These are phyloP conservation scores for Piaya cayana DNA, from an alignment of 2,113 vertebrate genomes.

Conservation along the genomic window DNA sequence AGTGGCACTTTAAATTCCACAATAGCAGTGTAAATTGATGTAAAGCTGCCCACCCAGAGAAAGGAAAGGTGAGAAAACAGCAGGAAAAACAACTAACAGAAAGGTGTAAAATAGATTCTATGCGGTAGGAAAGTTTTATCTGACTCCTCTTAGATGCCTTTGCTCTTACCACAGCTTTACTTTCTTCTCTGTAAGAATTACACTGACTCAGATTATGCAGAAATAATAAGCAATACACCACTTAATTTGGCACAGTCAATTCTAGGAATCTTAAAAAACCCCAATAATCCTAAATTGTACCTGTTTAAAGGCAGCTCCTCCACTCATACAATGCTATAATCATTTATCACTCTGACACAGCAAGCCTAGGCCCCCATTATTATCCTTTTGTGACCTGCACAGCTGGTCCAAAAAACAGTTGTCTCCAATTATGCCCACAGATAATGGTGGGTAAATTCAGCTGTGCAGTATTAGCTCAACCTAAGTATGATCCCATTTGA, in stretches of 20 bases:
- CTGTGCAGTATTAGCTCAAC: constrained; percentile 81
- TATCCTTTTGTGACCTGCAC: constrained; percentile 75
- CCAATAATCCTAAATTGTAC: constrained; percentile 69
- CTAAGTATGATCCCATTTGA: constrained; percentile 87
- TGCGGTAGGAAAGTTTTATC: constrained; percentile 49
- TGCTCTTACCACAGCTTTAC: constrained; percentile 38
- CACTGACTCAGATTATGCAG: neutral
- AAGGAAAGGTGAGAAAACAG: constrained; percentile 54
- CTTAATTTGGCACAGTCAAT: neutral
- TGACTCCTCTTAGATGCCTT: constrained; percentile 33
- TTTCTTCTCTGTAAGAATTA: neutral
- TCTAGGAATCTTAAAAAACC: neutral
- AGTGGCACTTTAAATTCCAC: constrained; percentile 27
- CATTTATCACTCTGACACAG: constrained; percentile 82
- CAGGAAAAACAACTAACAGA: constrained; percentile 39
- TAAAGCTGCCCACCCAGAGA: constrained; percentile 11
- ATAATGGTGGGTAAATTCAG: constrained; percentile 82
- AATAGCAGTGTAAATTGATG: constrained; percentile 12
- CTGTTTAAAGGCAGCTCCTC: constrained; percentile 80
- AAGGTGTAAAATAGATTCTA: constrained; percentile 32
- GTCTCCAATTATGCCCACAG: constrained; percentile 84
- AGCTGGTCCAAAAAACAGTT: constrained; percentile 80
- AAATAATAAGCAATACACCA: neutral
- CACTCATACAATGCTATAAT: constrained; percentile 66
- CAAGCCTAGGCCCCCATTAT: constrained; percentile 72